Evolutionary conservation across 64 coral and sea anemone species (phyloP).

Genomic region (Pocillopora damicornis): DNA sequence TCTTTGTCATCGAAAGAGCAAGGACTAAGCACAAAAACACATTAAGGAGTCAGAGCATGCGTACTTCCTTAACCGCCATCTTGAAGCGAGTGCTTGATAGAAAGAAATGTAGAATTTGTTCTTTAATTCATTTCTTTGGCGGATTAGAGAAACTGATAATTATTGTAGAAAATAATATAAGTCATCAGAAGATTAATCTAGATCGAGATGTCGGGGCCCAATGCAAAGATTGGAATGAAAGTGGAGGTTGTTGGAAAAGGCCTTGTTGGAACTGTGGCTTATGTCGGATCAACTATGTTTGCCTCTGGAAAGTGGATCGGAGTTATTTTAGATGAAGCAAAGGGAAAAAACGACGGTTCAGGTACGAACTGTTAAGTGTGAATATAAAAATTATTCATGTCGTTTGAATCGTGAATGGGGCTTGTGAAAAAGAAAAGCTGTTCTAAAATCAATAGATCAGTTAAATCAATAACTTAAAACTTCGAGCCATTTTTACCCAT

Average conservation of each 20-base stretch:
- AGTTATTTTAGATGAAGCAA: slow-evolving; percentile 87
- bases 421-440: too few species aligned
- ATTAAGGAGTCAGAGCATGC: slow-evolving; percentile 1
- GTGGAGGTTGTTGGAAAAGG: slow-evolving; percentile 83
- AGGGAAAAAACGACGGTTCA: slow-evolving; percentile 97
- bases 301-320: slow-evolving; percentile 99
- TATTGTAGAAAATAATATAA: background rate
- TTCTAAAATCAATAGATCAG: too few species aligned
- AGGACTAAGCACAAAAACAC: slow-evolving; percentile 4
- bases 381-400: too few species aligned
- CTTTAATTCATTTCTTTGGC: background rate
- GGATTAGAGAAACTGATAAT: background rate
- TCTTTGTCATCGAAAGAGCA: background rate
- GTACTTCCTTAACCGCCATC: background rate
- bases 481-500: too few species aligned
- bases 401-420: too few species aligned
- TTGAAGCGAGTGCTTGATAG: background rate
- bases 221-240: slow-evolving; percentile 70
- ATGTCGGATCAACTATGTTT: slow-evolving; percentile 94
- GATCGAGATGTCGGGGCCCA: slow-evolving; percentile 70
- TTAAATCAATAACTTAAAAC: too few species aligned
- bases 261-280: slow-evolving; percentile 84
- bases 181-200: background rate
- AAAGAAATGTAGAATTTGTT: background rate
- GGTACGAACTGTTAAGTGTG: slow-evolving; percentile 17